phyloP scores from a whole-genome alignment of 2,113 vertebrate species.

The Tylochromis polylepis region DNA sequence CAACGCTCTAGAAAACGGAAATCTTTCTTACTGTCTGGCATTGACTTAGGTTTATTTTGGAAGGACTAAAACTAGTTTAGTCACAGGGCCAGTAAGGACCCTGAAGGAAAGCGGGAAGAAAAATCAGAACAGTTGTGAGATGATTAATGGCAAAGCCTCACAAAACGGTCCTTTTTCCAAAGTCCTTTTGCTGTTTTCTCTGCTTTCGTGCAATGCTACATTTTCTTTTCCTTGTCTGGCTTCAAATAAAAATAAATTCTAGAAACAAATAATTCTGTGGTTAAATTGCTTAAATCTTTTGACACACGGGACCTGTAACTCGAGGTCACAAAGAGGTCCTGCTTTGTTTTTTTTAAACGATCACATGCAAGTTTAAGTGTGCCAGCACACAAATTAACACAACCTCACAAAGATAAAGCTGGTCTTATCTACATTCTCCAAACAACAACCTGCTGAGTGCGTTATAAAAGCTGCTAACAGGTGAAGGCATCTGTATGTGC shows the following conservation, averaged over 20 bases:
- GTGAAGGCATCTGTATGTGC: background rate
- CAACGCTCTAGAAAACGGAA: background rate
- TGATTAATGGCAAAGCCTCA: background rate
- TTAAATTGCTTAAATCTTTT: background rate
- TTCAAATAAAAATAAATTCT: background rate
- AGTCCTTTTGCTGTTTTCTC: background rate
- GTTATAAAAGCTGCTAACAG: conserved; percentile 7
- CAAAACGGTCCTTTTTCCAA: background rate
- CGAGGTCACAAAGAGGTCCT: background rate
- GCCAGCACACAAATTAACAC: background rate
- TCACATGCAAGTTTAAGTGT: background rate
- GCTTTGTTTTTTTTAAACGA: background rate
- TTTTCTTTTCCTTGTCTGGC: background rate
- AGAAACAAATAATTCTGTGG: background rate
- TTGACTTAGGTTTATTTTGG: conserved; percentile 2
- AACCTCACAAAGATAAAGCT: background rate
- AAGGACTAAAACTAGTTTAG: background rate
- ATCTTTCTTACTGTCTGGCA: background rate
- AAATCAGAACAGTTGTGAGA: background rate
- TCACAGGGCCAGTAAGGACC: background rate
- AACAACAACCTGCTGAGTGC: conserved; percentile 4
- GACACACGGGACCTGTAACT: background rate
- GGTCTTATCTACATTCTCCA: background rate
- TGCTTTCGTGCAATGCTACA: background rate
- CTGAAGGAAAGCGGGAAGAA: background rate